Evolutionary conservation across 2,797 vertebrate species (phyloP), one percentile per base, ranked within the genome.

Genomic region (Furcifer pardalis): DNA sequence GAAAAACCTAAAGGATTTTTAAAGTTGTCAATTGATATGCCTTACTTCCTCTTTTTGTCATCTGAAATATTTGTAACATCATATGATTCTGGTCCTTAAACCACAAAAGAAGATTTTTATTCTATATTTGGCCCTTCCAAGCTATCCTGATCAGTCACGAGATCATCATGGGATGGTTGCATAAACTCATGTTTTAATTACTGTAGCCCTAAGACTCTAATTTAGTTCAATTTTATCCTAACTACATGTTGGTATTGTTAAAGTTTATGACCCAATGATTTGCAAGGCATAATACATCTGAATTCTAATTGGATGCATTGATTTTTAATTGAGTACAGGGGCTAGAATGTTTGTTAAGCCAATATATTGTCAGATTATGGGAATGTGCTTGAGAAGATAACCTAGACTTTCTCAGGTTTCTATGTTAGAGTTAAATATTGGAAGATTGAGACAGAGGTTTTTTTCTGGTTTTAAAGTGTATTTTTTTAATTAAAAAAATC

Each of bases 261-360:
- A 91, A 84, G 83, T 93, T 95, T 92, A 93, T 94, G 90, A 91
- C 52, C 90, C 87, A 91, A 72, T 89, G 88, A 92, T 92, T 95
- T 93, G 88, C 77, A 93, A 91, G 89, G 79, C 84, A 90, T 15
- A 82, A 92, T 92, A 90, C 4, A 86, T 89, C 87, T 56, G 87
- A 93, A 89, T 87, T 92, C 84, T 93, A 30, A 89, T 90, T 88
- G 80, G 66, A 87, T 90, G 76, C 86, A 90, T 80, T 89, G 93
- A 92, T 91, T 76, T 86, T 88, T 91, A 90, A 89, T 82, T 83
- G 87, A 89, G 80, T 85, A 78, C 15, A 0, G 80, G 86, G 77
- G 35, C 83, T 37, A 0, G 19, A 63, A n/a, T 19, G 49, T 77
- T 74, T 59, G 37, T 76, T 62, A 89, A 77, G 81, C 75, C 77